phyloP scores from a whole-genome alignment of 2,113 vertebrate genomes.

The Vulpes vulpes region DNA sequence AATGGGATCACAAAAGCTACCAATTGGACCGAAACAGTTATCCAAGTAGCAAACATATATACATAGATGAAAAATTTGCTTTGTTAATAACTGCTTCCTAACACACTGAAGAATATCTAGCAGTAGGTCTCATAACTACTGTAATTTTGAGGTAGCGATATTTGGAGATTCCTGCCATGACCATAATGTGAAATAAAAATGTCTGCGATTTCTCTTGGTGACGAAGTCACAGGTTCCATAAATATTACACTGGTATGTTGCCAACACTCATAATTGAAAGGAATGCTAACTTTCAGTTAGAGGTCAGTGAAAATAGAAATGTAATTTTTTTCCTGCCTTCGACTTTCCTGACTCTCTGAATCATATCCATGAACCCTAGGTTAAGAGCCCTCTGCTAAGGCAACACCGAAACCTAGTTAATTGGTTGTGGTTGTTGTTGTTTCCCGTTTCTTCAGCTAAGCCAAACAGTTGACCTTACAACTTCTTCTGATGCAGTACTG shows the following conservation, averaged over 20 bases:
- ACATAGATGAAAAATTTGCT: neutral
- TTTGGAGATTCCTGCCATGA: constrained; percentile 59
- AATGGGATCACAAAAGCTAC: constrained; percentile 1
- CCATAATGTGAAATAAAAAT: constrained; percentile 49
- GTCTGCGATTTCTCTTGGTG: constrained; percentile 51
- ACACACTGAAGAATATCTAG: constrained; percentile 19
- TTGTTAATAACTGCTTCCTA: constrained; percentile 23
- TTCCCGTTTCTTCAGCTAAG: neutral
- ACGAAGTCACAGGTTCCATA: constrained; percentile 66
- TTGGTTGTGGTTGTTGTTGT: neutral
- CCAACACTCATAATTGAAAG: constrained; percentile 51
- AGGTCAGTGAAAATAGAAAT: constrained; percentile 54
- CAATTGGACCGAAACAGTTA: neutral
- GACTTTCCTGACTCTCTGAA: neutral
- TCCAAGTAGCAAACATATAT: neutral
- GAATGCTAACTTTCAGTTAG: constrained; percentile 67
- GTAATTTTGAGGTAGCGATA: constrained; percentile 66
- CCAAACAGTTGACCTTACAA: neutral
- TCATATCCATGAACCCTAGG: neutral
- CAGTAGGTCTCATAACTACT: constrained; percentile 19
- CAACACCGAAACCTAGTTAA: constrained; percentile 4
- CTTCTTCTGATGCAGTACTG: neutral
- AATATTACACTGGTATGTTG: constrained; percentile 57
- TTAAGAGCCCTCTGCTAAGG: neutral
- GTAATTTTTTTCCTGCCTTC: neutral